Base-by-base conservation (phyloP, 1,140 invertebrate genomes). In the Nylanderia fulva region DNA sequence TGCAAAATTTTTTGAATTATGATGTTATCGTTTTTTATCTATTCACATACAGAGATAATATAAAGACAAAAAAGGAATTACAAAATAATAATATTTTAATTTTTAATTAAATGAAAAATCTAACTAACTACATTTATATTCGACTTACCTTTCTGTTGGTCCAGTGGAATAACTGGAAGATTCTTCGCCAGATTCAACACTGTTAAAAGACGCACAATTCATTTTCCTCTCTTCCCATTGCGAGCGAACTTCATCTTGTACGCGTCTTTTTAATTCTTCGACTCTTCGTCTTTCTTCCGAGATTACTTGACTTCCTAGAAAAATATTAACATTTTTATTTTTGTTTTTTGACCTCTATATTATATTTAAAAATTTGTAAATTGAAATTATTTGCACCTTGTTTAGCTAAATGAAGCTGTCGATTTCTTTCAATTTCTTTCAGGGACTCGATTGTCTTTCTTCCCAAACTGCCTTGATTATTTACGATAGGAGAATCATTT, bases 251-350 rank as follows among this genome's bases (percentile, higher is more conserved):
- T 99, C 98, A 92, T 98, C 97, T 91, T 98, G 98, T 0, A 97
- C 98, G 77, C 97, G 95, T 77, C 97, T 96, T 91, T 98, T 98
- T 61, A 99, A 93, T 91, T 98, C 98, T 75, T 97, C 96, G 42
- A 99, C 97, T 91, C 98, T 96, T 88, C 97, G 96, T 72, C 98
- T 95, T 94, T 99, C 98, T 92, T 98, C 97, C 91, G 98, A 98
- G 91, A 99, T 98, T 58, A 99, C 97, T 95, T 98, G 97, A 90
- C 97, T 97, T 75, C 98, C 98, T 98, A 88, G 18, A 90, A 85
- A 87, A 87, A 69, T 1, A 33, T 29, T n/a, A 24, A 45, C 29
- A 58, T 52, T 58, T 56, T 36, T n/a, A 33, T 76, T 61, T 56
- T 52, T 36, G 1, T 42, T 18, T 29, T 58, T 79, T 21, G 2